Evolutionary conservation across 2,888 invertebrate genomes (phyloP), one percentile per base, ranked within the genome.

Genomic region (Lissocephala sabroskyi): DNA sequence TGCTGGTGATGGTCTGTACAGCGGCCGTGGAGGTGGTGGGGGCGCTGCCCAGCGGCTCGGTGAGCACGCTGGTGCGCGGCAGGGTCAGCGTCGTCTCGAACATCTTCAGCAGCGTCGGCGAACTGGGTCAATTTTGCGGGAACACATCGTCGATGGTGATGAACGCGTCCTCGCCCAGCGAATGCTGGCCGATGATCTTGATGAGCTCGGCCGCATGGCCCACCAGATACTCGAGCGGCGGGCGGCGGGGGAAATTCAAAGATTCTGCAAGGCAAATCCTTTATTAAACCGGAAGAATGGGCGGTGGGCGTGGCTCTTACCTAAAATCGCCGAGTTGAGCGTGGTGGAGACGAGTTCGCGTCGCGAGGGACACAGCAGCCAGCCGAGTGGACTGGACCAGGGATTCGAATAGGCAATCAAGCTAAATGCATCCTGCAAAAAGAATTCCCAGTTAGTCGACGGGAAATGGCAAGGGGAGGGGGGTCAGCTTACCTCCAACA

Each of bases 361-460:
- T 81, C 97, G 94, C 68, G 92, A 89, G n/a, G 97, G 94, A 85
- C 96, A 93, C 76, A 98, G 88, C 86, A 97, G 96, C 93, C 95
- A 96, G 55, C 97, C 97, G 56, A 98, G 92, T 13, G 97, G 97
- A 86, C 97, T 97, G 81, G 91, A 92, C 96, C 96, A 97, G 23
- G 98, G 98, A 87, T 98, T 97, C 73, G 96, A 93, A 86, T 98
- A 98, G 41, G 98, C 98, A 82, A 98, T 88, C 82, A 98, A 89
- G 87, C 97, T 97, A 88, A 98, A 98, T 81, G 98, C 98, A 86
- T 98, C 95, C 93, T 97, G 87, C 18, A 29, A 42, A 58, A 23
- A 5, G 7, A 23, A 23, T 23, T 7, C 7, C 23, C 3, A 23
- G 23, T 5, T 7, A 23, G 23, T 23, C 7, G 23, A 23, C 4